Evolutionary conservation across 2,797 vertebrate species (phyloP).

Genomic region (Pyrocephalus nanus): DNA sequence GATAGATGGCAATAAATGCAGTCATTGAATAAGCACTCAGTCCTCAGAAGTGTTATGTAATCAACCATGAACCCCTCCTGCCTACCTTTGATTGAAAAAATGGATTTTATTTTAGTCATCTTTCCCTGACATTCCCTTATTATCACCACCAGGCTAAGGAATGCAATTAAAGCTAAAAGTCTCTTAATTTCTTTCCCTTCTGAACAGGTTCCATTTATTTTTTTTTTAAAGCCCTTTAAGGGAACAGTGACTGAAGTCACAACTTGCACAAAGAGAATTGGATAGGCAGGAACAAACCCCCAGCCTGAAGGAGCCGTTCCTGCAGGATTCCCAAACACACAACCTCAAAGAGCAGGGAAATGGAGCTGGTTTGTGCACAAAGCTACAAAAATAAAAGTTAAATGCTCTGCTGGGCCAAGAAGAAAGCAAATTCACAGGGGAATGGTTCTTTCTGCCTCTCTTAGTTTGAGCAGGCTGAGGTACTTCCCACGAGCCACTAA

Average conservation of each 20-base stretch:
- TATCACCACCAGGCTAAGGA: conserved; percentile 53
- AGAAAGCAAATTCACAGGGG: background rate
- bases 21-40: accelerated
- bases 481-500: background rate
- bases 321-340: background rate
- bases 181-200: background rate
- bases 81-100: background rate
- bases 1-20: background rate
- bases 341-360: background rate
- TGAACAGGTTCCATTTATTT: background rate
- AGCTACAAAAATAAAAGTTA: background rate
- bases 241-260: background rate
- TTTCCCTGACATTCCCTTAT: conserved; percentile 53
- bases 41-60: background rate
- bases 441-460: background rate
- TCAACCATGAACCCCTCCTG: background rate
- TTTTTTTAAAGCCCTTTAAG: background rate
- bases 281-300: background rate
- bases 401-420: background rate
- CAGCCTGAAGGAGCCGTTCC: background rate
- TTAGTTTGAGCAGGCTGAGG: background rate
- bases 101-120: background rate
- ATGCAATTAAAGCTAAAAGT: conserved; percentile 66
- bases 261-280: background rate
- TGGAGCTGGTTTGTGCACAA: background rate